Evolutionary conservation across 2,888 invertebrate genomes (phyloP), one percentile per base, ranked within the genome.

Genomic region (Diachrysia chrysitis): DNA sequence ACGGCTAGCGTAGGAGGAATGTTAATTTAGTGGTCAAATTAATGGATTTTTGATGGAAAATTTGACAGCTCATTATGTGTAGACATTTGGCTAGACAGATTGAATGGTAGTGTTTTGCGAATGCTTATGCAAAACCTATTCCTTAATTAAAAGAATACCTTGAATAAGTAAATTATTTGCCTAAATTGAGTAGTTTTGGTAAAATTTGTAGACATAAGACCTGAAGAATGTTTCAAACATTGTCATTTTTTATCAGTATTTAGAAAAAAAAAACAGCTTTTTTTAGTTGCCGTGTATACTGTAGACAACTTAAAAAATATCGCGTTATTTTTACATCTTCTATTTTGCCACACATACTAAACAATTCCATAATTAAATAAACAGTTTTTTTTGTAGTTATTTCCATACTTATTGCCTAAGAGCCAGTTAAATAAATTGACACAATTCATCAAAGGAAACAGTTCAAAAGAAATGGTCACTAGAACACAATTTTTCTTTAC

Each of bases 1-100:
- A 55, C 54, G 29, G 35, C 58, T 58, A 21, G 32, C 17, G 16
- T 61, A 32, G 35, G 32, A 60, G 58, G 14, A 55, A 61, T 55
- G 14, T 46, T 57, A 17, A 37, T 37, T 21, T 32, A 16, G 7
- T 32, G 19, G 16, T 59, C 10, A 10, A 12, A 32, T 10, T 16
- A 51, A 51, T 51, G 32, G 29, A 29, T 32, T 48, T 51, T 42
- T 42, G 21, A 21, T 10, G 59, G 17, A n/a, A 25, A 19, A 56
- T 71, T 29, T 67, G 53, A 60, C 46, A 61, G 37, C 14, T 55
- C 0, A n/a, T n/a, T 60, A 37, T 1, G 19, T 21, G 25, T 48
- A 32, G 9, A 59, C 35, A 32, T 4, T 59, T 6, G n/a, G 35
- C 14, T 16, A 19, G 67, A 56, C 37, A 14, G 32, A 59, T 14